phyloP scores from a whole-genome alignment of 2,797 vertebrate species.

The Centroberyx gerrardi region DNA sequence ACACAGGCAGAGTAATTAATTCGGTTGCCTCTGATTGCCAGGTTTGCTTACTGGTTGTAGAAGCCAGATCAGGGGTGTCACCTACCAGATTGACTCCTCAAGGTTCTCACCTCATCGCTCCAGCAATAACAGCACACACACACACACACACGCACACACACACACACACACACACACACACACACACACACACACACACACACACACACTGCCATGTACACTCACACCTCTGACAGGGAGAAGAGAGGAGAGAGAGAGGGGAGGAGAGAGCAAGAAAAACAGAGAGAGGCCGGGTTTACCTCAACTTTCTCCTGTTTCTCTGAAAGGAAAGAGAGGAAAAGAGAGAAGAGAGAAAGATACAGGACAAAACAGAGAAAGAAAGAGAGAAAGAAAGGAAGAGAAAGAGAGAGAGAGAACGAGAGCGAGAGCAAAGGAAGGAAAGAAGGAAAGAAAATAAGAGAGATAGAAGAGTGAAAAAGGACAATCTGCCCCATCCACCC shows the following conservation, averaged over 20 bases:
- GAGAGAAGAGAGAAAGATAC: background rate
- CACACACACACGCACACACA: conserved; percentile 11
- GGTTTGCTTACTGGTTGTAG: conserved; percentile 92
- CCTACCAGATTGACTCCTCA: conserved; percentile 91
- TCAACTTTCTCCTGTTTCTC: no score
- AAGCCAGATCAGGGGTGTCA: conserved; percentile 95
- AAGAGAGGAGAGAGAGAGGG: background rate
- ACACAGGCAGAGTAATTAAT: conserved; percentile 92
- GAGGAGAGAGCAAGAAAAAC: background rate
- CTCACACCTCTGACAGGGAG: background rate
- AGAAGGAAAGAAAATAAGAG: background rate
- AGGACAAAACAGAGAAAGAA: no score
- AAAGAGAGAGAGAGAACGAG: background rate
- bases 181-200: conserved; percentile 12
- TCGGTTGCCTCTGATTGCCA: conserved; percentile 97
- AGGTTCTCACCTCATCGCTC: conserved; percentile 3
- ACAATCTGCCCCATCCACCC: background rate
- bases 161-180: conserved; percentile 25
- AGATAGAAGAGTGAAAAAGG: background rate
- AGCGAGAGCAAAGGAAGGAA: background rate
- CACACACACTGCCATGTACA: conserved; percentile 11
- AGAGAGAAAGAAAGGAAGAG: background rate
- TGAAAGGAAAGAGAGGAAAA: background rate
- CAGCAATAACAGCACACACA: conserved; percentile 2
- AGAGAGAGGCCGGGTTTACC: background rate